phyloP scores from a whole-genome alignment of 2,113 vertebrate genomes.

The Pan troglodytes region DNA sequence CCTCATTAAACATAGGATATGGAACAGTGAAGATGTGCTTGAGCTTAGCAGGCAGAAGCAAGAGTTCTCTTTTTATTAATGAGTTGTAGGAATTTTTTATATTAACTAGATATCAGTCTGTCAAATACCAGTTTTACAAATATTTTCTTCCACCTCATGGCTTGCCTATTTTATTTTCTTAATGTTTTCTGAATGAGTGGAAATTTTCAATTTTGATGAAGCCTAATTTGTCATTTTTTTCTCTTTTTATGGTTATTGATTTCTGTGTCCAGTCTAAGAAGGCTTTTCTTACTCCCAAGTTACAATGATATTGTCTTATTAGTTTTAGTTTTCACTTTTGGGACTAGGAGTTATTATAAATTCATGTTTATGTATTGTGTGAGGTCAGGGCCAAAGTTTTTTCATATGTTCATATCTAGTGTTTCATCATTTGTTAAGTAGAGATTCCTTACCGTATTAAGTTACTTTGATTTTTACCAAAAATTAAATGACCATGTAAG shows the following conservation, averaged over 20 bases:
- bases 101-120: not conserved
- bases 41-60: no score
- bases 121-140: not conserved
- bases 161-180: not conserved
- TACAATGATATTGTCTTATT: not conserved
- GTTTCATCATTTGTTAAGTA: not conserved
- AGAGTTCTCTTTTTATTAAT: not conserved
- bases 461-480: not conserved
- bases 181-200: not conserved
- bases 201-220: conserved; percentile 3
- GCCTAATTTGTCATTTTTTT: not conserved
- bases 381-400: not conserved
- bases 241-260: not conserved
- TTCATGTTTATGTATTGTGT: not conserved
- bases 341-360: not conserved
- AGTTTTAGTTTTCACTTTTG: not conserved
- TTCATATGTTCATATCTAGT: not conserved
- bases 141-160: not conserved
- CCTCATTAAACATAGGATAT: no score
- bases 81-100: not conserved
- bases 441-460: not conserved
- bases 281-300: not conserved
- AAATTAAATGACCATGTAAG: not conserved
- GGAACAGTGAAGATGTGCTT: no score
- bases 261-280: not conserved